These are phyloP conservation scores for Numida meleagris DNA, from an alignment of 2,113 vertebrate species.

Conservation along the genomic window DNA sequence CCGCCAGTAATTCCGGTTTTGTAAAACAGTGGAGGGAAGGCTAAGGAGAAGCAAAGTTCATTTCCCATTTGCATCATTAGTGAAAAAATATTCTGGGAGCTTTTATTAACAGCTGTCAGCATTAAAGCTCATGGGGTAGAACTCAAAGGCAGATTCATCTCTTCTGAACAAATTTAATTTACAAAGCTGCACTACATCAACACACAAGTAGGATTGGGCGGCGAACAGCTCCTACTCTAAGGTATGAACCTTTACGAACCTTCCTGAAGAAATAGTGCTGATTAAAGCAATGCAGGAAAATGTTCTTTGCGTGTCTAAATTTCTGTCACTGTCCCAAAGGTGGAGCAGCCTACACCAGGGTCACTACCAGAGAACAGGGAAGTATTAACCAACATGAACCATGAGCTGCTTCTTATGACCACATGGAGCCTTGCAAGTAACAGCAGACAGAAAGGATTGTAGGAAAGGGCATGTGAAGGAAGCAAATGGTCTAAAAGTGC, in stretches of 20 bases:
- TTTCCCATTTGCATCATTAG: neutral
- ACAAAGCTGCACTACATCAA: neutral
- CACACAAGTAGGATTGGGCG: neutral
- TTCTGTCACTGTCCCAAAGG: neutral
- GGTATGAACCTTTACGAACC: neutral
- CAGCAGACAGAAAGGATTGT: neutral
- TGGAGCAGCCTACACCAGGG: neutral
- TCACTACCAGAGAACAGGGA: neutral
- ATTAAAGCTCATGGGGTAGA: neutral
- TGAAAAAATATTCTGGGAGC: neutral
- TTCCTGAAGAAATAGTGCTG: neutral
- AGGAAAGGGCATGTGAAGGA: neutral
- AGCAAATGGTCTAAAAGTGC: neutral
- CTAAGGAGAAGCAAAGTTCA: neutral
- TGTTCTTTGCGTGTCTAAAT: neutral
- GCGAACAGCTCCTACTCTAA: neutral
- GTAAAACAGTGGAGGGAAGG: neutral
- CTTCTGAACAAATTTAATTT: neutral
- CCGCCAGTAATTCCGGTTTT: neutral
- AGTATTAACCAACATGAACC: neutral
- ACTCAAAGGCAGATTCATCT: neutral
- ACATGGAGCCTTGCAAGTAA: neutral
- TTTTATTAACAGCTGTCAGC: neutral
- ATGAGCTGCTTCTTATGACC: neutral
- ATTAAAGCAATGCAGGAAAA: neutral